Base-by-base conservation (phyloP, 2,888 invertebrate species). In the Clistopyga incitator region DNA sequence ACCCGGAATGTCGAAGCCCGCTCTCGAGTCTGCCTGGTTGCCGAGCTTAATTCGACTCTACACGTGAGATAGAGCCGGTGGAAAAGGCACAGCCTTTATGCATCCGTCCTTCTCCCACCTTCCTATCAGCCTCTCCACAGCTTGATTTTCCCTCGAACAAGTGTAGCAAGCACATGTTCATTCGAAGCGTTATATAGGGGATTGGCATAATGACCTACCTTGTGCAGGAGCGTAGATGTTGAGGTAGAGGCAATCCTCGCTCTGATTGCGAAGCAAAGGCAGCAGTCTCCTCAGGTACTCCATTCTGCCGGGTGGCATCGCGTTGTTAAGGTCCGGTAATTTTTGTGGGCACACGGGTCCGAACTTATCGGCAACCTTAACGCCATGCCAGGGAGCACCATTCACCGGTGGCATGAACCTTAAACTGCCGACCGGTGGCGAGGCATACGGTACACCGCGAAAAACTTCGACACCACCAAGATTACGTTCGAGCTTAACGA, bases 361-460 rank as follows among this genome's bases (percentile, higher is more conserved):
- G 91, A 98, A 97, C 91, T 95, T 95, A 93, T 98, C 97, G 85
- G 98, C 98, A 88, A 97, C 96, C 93, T 97, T 97, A 59, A 98
- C 97, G 52, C 97, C 98, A 78, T 96, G 96, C 98, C 98, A 98
- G 92, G 98, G 96, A 75, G 98, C 97, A 34, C 98, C 98, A 82
- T 97, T 97, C 25, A 98, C 98, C 23, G 99, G 99, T 13, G 98
- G 98, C 98, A 99, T 98, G 93, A 99, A 99, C 82, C 99, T 95
- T 83, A 99, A 94, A 80, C 96, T 96, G 6, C 98, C 98, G 59
- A 97, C 94, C 45, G 98, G 98, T 25, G 99, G 97, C 67, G 98
- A 98, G 34, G 98, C 99, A 93, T 99, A 99, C 6, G 98, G 98
- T 82, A 99, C 96, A 8, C 99, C 99, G 71, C 97, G 95, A 93